phyloP scores from a whole-genome alignment of 37 sponge, comb jelly and placozoan species.

The Aplysina aerophoba region DNA sequence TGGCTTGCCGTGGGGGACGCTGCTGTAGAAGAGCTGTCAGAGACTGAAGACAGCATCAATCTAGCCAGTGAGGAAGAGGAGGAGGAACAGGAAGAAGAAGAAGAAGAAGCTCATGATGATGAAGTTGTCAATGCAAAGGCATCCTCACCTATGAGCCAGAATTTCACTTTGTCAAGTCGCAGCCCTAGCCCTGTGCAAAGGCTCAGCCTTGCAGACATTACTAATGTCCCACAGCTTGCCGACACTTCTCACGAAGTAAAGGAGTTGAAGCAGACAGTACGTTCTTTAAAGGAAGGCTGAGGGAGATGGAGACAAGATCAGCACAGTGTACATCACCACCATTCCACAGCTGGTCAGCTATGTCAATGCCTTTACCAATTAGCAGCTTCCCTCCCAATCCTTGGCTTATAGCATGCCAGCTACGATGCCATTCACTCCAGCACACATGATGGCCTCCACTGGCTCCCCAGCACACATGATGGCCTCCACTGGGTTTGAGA shows the following conservation, averaged over 20 bases:
- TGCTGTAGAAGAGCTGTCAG: not conserved
- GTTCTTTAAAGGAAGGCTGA: not conserved
- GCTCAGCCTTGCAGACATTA: not conserved
- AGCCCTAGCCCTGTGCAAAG: slow-evolving; percentile 4
- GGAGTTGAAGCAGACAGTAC: not conserved
- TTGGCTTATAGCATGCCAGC: not conserved
- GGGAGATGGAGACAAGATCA: not conserved
- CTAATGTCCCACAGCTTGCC: not conserved
- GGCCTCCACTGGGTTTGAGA: not conserved
- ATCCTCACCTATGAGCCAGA: not conserved
- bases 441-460: no score
- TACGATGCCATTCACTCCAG: slow-evolving; percentile 5
- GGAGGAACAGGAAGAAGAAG: no score
- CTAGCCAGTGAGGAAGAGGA: not conserved
- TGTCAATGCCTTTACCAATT: slow-evolving; percentile 11
- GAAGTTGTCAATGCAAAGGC: not conserved
- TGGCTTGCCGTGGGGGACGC: slow-evolving; percentile 4
- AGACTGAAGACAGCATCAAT: slow-evolving; percentile 3
- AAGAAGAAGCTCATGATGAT: no score
- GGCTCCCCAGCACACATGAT: slow-evolving; percentile 1
- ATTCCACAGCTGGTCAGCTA: not conserved
- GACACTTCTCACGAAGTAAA: not conserved
- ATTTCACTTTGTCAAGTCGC: not conserved
- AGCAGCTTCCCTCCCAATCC: slow-evolving; percentile 1
- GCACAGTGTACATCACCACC: not conserved